Conservation (phyloP, 2,113 vertebrate species). For the Callionymus lyra region DNA sequence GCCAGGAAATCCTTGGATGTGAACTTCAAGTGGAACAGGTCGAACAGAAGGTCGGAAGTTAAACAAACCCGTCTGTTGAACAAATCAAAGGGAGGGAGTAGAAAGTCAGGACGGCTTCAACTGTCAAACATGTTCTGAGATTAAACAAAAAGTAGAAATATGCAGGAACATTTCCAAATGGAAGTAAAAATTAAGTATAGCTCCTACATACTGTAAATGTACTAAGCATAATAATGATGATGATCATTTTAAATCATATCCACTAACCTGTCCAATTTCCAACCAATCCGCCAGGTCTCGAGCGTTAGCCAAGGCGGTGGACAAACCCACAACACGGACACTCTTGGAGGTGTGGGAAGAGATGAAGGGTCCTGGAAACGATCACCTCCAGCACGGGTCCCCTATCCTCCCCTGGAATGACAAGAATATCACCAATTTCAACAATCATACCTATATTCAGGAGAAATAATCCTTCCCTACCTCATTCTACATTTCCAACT, state of each 20-base stretch:
- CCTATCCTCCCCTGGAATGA: conserved; percentile 82
- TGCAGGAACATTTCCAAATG: too few relatives aligned
- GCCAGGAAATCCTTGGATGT: conserved; percentile 95
- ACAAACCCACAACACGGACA: conserved; percentile 91
- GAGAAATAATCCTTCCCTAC: too few relatives aligned
- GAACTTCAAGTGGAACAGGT: conserved; percentile 91
- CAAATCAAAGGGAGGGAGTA: conserved; percentile 2
- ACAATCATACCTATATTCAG: too few relatives aligned
- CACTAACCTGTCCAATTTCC: conserved; percentile 83
- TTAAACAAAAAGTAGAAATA: too few relatives aligned
- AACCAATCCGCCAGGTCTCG: conserved; percentile 97
- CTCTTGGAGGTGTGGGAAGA: conserved; percentile 89
- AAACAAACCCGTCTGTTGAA: conserved; percentile 87
- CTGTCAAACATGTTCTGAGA: too few relatives aligned
- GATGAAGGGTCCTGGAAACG: conserved; percentile 94
- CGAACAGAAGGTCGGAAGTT: conserved; percentile 98
- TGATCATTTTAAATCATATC: too few relatives aligned
- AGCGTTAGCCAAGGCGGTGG: conserved; percentile 94
- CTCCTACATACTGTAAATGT: too few relatives aligned
- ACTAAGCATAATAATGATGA: too few relatives aligned
- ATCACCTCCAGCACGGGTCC: conserved; percentile 96
- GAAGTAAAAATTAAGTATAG: too few relatives aligned
- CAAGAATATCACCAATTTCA: conserved; percentile 7
- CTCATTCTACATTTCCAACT: too few relatives aligned
- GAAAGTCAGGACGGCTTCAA: neutral